Conservation (phyloP, 2,888 invertebrate genomes). For the Plusia festucae region DNA sequence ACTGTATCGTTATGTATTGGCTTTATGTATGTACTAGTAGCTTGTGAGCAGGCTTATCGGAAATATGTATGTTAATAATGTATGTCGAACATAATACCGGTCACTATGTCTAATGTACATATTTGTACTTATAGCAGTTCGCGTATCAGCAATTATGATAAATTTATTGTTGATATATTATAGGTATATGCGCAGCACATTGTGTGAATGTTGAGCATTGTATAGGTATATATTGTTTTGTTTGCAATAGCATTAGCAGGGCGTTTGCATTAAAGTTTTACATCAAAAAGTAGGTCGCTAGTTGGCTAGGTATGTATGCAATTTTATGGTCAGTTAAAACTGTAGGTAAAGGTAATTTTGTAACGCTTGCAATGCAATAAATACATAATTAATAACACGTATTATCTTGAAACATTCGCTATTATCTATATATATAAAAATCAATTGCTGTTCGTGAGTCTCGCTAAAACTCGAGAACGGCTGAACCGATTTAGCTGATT, state of each 20-base stretch:
- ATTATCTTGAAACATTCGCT: constrained; percentile 27
- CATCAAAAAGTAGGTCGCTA: constrained; percentile 41
- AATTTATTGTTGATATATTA: constrained; percentile 17
- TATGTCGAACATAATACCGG: constrained; percentile 11
- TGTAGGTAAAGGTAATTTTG: constrained; percentile 43
- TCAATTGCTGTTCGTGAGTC: no score
- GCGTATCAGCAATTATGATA: constrained; percentile 21
- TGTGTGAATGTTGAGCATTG: constrained; percentile 8
- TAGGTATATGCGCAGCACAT: background rate
- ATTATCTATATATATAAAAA: constrained; percentile 17
- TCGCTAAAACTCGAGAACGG: no score
- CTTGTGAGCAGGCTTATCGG: background rate
- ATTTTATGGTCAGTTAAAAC: constrained; percentile 39
- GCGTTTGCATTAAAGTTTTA: constrained; percentile 23
- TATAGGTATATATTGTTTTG: constrained; percentile 8
- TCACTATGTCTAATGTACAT: background rate
- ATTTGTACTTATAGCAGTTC: constrained; percentile 9
- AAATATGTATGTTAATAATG: constrained; percentile 10
- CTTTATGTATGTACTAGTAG: background rate
- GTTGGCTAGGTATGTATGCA: constrained; percentile 40
- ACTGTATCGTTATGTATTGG: background rate
- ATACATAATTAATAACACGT: constrained; percentile 40
- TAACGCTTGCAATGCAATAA: constrained; percentile 57
- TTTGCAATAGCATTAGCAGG: constrained; percentile 21
- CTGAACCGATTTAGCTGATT: no score